Evolutionary conservation across 2,797 vertebrate genomes (phyloP).

Genomic region (Premnoplex brunnescens): DNA sequence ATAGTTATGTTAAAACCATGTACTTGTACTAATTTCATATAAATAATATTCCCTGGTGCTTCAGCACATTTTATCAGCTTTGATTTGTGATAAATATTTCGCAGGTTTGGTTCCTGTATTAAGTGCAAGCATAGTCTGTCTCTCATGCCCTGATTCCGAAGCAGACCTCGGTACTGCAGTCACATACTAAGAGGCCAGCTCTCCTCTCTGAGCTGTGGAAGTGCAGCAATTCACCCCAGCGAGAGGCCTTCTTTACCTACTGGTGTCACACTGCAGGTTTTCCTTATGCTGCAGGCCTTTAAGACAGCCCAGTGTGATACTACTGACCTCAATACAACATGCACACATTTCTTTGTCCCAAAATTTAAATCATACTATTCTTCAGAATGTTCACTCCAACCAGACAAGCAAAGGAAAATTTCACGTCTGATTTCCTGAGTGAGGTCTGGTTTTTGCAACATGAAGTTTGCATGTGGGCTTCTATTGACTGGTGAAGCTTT

Average conservation of each 20-base stretch:
- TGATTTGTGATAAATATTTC: background rate
- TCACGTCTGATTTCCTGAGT: background rate
- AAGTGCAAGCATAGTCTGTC: background rate
- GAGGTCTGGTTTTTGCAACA: background rate
- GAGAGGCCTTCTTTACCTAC: accelerated
- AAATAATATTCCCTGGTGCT: background rate
- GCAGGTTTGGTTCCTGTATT: background rate
- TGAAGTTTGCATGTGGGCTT: background rate
- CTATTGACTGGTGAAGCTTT: background rate
- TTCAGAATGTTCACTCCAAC: background rate
- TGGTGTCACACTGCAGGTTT: background rate
- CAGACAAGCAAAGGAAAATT: background rate
- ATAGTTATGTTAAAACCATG: background rate
- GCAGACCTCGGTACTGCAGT: background rate
- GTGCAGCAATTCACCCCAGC: background rate
- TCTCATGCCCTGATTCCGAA: background rate
- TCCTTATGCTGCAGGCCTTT: background rate
- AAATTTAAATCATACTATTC: background rate
- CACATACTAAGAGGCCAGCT: background rate
- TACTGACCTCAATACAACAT: background rate
- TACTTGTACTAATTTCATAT: background rate
- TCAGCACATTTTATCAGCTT: background rate
- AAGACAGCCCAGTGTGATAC: background rate
- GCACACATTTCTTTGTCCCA: background rate
- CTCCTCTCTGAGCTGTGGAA: background rate